phyloP scores from a whole-genome alignment of 1,140 invertebrate genomes.

The Eubasilissa regina region DNA sequence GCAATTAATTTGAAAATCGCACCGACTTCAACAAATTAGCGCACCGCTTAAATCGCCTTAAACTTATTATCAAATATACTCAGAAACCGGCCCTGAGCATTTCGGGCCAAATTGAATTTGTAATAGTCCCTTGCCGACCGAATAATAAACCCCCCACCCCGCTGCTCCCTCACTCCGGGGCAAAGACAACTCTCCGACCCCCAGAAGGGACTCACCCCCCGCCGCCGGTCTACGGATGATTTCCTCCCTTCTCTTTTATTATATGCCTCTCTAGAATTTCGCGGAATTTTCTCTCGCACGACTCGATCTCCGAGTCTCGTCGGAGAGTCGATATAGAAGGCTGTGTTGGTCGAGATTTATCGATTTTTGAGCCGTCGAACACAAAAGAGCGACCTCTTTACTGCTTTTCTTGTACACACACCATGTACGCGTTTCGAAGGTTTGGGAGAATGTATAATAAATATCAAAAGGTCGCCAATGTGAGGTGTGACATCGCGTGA shows the following conservation, averaged over 20 bases:
- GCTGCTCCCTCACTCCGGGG: too few species aligned
- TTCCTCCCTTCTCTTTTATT: constrained; percentile 10
- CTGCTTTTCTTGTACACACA: too few species aligned
- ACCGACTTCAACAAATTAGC: constrained; percentile 11
- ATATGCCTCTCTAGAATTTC: neutral
- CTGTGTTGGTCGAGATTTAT: too few species aligned
- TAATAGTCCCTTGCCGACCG: neutral
- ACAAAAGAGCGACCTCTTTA: too few species aligned
- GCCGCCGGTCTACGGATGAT: neutral
- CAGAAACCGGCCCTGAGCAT: neutral
- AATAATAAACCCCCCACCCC: neutral
- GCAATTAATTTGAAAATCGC: constrained; percentile 2
- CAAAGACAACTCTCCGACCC: neutral
- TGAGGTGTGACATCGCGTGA: too few species aligned
- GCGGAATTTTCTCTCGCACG: too few species aligned
- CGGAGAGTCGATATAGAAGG: too few species aligned
- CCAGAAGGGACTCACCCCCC: neutral
- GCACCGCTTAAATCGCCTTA: neutral
- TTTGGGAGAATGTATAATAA: too few species aligned
- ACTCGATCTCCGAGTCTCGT: too few species aligned
- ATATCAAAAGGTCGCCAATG: too few species aligned
- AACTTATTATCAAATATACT: neutral
- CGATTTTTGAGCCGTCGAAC: too few species aligned
- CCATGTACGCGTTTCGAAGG: too few species aligned
- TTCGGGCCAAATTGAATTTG: constrained; percentile 15